Evolutionary conservation across 2,797 vertebrate species (phyloP).

Genomic region (Lepilemur ruficaudatus): DNA sequence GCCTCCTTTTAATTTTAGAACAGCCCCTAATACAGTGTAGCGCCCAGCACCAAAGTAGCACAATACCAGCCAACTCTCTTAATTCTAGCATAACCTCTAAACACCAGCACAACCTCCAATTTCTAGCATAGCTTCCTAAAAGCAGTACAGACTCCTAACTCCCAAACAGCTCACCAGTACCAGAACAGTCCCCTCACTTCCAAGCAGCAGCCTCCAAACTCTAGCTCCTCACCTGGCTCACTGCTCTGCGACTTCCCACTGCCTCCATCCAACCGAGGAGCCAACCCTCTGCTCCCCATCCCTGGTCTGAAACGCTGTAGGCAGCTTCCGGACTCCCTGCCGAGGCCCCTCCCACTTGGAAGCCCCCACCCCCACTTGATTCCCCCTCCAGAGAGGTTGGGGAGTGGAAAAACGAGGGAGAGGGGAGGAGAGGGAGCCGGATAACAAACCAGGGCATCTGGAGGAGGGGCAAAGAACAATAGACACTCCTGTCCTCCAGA

Average conservation of each 20-base stretch:
- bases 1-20: background rate
- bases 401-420: background rate
- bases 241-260: conserved; percentile 47
- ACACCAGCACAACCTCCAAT: conserved; percentile 38
- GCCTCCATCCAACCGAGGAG: conserved; percentile 54
- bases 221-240: conserved; percentile 67
- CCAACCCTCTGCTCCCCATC: conserved; percentile 38
- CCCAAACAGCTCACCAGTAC: conserved; percentile 18
- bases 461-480: background rate
- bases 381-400: background rate
- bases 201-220: conserved; percentile 2
- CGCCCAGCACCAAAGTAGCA: conserved; percentile 50
- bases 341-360: background rate
- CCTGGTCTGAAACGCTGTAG: background rate
- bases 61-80: conserved; percentile 16
- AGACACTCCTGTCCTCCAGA: background rate
- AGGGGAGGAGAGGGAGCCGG: background rate
- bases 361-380: background rate
- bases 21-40: background rate
- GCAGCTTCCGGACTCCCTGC: background rate
- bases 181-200: background rate
- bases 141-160: conserved; percentile 39
- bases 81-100: conserved; percentile 38
- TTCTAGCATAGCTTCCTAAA: conserved; percentile 42
- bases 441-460: background rate